phyloP scores from a whole-genome alignment of 2,113 vertebrate genomes.

The Notarius quadriscutis region DNA sequence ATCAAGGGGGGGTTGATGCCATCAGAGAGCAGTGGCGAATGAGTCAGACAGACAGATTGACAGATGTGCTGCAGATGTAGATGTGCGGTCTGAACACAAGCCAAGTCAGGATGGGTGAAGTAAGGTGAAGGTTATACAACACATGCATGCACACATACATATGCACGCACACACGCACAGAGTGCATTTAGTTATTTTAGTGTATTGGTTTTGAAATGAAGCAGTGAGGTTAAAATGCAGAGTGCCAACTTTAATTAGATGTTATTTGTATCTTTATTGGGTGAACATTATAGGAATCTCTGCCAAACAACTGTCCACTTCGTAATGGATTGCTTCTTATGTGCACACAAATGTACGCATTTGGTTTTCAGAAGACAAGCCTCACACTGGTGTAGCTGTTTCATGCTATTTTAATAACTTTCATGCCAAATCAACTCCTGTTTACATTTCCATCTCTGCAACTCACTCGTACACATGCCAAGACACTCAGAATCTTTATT shows the following conservation, averaged over 20 bases:
- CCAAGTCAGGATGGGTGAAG: not conserved
- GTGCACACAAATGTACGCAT: not conserved
- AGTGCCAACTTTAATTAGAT: conserved; percentile 5
- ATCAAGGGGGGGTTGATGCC: conserved; percentile 32
- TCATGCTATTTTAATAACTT: not conserved
- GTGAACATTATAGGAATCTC: not conserved
- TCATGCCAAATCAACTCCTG: not conserved
- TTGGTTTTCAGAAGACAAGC: not conserved
- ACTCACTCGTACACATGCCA: not conserved
- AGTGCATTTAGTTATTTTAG: not conserved
- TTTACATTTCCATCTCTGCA: not conserved
- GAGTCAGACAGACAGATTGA: conserved; percentile 21
- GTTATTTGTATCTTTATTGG: conserved; percentile 27
- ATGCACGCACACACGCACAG: conserved; percentile 6
- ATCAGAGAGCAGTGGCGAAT: conserved; percentile 32
- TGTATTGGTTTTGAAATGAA: conserved; percentile 13
- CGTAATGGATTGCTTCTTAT: not conserved
- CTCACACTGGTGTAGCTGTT: conserved; percentile 1
- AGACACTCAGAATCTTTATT: not conserved
- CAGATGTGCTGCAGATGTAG: conserved; percentile 26
- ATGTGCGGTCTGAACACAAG: conserved; percentile 16
- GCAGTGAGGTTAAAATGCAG: not conserved
- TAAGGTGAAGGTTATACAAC: conserved; percentile 2
- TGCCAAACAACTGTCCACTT: conserved; percentile 17
- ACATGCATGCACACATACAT: not conserved